Percentiles rank a stretch among this genome's conserved stretches.
Evolutionary conservation across 2,113 vertebrate genomes (phyloP).

Genomic region (Picathartes gymnocephalus): DNA sequence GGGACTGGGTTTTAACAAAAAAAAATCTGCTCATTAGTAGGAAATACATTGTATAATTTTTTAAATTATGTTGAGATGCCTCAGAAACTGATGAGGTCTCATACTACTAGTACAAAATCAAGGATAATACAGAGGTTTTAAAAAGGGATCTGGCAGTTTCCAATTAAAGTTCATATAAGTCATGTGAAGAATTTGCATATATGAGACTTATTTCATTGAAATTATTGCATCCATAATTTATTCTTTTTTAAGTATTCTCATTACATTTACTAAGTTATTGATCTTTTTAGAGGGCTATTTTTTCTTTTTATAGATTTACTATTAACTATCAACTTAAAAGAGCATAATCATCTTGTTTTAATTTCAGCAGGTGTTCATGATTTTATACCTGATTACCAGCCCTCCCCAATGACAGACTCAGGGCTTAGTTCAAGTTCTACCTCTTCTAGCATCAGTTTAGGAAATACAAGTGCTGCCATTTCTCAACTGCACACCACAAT

Average conservation of each 20-base stretch:
- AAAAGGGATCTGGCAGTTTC: not conserved
- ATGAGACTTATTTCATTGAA: not conserved
- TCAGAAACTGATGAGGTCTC: not conserved
- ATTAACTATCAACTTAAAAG: not conserved
- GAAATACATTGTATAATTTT: not conserved
- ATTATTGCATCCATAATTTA: not conserved
- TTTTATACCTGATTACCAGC: conserved; percentile 90
- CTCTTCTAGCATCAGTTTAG: conserved; percentile 96
- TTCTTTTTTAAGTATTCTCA: not conserved
- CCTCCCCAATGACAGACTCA: conserved; percentile 97
- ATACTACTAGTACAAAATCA: not conserved
- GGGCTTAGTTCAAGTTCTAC: conserved; percentile 98
- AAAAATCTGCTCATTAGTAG: not conserved
- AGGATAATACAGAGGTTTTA: not conserved
- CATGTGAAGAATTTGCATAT: not conserved
- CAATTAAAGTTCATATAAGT: not conserved
- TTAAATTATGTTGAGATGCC: not conserved
- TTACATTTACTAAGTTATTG: not conserved
- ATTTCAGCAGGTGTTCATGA: conserved; percentile 82
- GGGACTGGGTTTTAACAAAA: not conserved
- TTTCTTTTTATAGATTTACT: not conserved
- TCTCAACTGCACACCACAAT: conserved; percentile 88
- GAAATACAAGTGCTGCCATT: conserved; percentile 79
- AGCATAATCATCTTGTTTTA: not conserved
- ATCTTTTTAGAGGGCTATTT: not conserved